Conservation (phyloP, 2,113 vertebrate species). For the Athene cunicularia region DNA sequence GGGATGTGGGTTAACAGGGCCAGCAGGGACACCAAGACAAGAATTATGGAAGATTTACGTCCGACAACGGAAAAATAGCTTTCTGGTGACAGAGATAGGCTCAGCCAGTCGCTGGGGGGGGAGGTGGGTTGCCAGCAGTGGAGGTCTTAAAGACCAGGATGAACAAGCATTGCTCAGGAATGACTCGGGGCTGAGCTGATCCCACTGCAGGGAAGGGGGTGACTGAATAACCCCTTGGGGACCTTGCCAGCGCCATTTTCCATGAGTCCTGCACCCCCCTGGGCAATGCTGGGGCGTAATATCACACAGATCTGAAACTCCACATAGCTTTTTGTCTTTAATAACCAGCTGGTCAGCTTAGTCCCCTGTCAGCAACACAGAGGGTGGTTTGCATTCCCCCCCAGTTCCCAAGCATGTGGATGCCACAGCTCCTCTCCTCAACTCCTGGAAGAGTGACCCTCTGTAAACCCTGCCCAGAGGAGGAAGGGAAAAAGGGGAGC, state of each 20-base stretch:
- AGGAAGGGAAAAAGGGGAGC: neutral
- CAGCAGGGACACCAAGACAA: neutral
- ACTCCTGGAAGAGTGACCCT: neutral
- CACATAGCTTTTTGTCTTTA: neutral
- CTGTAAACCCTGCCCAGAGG: neutral
- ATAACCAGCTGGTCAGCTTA: fast-evolving
- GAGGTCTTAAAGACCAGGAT: neutral
- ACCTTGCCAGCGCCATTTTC: neutral
- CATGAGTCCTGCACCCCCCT: too few species aligned
- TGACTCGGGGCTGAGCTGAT: neutral
- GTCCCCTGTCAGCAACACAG: too few species aligned
- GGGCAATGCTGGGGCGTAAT: neutral
- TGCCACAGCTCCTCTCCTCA: neutral
- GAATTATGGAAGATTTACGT: neutral
- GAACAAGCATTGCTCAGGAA: neutral
- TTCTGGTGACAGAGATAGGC: neutral
- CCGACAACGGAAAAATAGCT: neutral
- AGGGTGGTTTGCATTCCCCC: neutral
- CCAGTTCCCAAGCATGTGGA: neutral
- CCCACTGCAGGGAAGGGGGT: neutral
- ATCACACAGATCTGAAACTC: neutral
- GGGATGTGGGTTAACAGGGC: neutral
- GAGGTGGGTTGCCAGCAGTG: neutral
- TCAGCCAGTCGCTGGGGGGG: neutral
- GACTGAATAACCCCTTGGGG: neutral